These are phyloP conservation scores for Drosophila austrosaltans DNA, from an alignment of 2,888 invertebrate genomes.

Conservation along the genomic window DNA sequence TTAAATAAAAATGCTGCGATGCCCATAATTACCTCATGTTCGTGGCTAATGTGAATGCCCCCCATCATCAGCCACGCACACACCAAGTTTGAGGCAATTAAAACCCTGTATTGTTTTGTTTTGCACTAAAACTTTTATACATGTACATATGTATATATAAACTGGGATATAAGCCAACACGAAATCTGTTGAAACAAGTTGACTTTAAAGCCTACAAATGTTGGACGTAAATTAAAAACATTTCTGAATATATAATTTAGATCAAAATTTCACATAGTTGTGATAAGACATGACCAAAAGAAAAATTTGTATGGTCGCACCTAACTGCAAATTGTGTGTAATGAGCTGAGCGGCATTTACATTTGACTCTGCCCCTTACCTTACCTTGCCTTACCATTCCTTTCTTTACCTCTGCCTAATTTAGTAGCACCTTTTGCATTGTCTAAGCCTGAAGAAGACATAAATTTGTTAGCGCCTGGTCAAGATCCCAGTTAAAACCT, in stretches of 20 bases:
- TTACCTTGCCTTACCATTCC: slow-evolving; percentile 18
- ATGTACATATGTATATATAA: too few species aligned
- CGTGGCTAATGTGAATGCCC: slow-evolving; percentile 54
- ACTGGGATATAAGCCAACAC: slow-evolving; percentile 30
- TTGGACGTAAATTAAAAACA: slow-evolving; percentile 16
- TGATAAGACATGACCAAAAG: slow-evolving; percentile 59
- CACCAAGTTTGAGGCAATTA: slow-evolving; percentile 36
- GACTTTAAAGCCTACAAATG: slow-evolving; percentile 1
- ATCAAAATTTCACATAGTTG: slow-evolving; percentile 74
- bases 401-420: slow-evolving; percentile 38
- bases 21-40: slow-evolving; percentile 67
- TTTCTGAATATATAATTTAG: slow-evolving; percentile 72
- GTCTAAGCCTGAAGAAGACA: slow-evolving; percentile 75
- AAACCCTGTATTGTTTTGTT: slow-evolving; percentile 27
- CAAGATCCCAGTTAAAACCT: slow-evolving; percentile 51
- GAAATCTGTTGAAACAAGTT: slow-evolving; percentile 19
- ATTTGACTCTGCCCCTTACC: slow-evolving; percentile 48
- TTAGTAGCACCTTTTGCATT: slow-evolving; percentile 70
- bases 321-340: slow-evolving; percentile 82
- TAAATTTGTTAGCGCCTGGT: slow-evolving; percentile 76
- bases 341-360: slow-evolving; percentile 77
- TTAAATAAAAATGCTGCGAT: slow-evolving; percentile 61
- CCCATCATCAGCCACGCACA: slow-evolving; percentile 37
- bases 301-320: slow-evolving; percentile 81
- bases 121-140: not conserved